These are phyloP conservation scores for Cepaea nemoralis DNA, from an alignment of 1,140 invertebrate species.

Conservation along the genomic window DNA sequence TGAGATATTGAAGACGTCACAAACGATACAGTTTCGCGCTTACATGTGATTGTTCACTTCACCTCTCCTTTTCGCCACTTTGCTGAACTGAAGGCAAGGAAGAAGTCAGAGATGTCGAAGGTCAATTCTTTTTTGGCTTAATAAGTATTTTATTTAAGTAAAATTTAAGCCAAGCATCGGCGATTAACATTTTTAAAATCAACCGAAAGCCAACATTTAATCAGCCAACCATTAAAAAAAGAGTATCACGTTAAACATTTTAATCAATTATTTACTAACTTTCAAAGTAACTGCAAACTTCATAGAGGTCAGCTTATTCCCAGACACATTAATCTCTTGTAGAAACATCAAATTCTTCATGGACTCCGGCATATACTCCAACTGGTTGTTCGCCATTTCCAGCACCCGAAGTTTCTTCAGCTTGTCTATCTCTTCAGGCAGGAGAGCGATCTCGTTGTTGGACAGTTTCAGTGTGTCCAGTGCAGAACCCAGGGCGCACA, in stretches of 20 bases:
- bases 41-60: no score
- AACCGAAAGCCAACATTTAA: no score
- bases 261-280: slow-evolving; percentile 10
- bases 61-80: no score
- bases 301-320: slow-evolving; percentile 58
- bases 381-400: slow-evolving; percentile 61
- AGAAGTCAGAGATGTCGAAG: no score
- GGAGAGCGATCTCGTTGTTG: slow-evolving; percentile 60
- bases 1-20: no score
- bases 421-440: slow-evolving; percentile 62
- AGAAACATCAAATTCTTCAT: slow-evolving; percentile 54
- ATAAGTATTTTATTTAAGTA: no score
- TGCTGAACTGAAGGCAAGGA: no score
- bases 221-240: no score
- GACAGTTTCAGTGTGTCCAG: slow-evolving; percentile 58
- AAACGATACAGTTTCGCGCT: no score
- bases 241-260: neutral
- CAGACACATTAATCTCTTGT: slow-evolving; percentile 52
- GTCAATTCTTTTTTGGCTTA: no score
- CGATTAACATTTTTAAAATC: no score
- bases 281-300: slow-evolving; percentile 62
- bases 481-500: slow-evolving; percentile 63
- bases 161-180: no score
- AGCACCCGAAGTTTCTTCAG: slow-evolving; percentile 61
- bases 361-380: slow-evolving; percentile 61